Conservation (phyloP, 2,113 vertebrate genomes). For the Sapayoa aenigma region DNA sequence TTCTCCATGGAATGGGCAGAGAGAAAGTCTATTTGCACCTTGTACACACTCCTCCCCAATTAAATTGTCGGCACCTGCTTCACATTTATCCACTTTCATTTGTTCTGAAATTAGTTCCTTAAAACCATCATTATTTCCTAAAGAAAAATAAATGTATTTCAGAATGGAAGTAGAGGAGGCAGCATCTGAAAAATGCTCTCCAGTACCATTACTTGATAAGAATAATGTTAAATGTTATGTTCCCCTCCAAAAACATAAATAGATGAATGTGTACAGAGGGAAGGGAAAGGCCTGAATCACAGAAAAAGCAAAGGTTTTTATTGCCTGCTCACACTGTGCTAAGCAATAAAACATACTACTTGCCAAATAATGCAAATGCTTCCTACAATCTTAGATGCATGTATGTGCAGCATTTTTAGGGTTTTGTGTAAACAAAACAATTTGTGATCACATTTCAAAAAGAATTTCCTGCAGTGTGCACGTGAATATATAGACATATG, state of each 20-base stretch:
- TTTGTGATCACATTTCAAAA: background rate
- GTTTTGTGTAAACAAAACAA: constrained; percentile 4
- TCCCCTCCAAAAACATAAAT: background rate
- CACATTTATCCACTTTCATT: background rate
- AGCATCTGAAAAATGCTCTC: constrained; percentile 1
- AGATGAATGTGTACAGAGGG: background rate
- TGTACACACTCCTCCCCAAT: background rate
- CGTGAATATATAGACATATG: background rate
- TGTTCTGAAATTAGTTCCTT: background rate
- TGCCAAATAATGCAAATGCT: constrained; percentile 6
- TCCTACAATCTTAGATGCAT: background rate
- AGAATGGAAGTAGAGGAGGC: background rate
- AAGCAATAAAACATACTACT: background rate
- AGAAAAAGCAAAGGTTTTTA: background rate
- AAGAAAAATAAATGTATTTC: constrained; percentile 22
- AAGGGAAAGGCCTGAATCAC: constrained; percentile 1
- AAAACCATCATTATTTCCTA: background rate
- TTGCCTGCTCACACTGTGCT: background rate
- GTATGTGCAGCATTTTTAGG: background rate
- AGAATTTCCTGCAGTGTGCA: background rate
- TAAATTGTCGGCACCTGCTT: background rate
- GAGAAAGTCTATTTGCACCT: background rate
- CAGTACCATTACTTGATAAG: background rate
- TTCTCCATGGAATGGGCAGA: background rate
- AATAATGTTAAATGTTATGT: constrained; percentile 4